Conservation (phyloP, 2,888 invertebrate genomes). For the Tanytarsus gracilentus region DNA sequence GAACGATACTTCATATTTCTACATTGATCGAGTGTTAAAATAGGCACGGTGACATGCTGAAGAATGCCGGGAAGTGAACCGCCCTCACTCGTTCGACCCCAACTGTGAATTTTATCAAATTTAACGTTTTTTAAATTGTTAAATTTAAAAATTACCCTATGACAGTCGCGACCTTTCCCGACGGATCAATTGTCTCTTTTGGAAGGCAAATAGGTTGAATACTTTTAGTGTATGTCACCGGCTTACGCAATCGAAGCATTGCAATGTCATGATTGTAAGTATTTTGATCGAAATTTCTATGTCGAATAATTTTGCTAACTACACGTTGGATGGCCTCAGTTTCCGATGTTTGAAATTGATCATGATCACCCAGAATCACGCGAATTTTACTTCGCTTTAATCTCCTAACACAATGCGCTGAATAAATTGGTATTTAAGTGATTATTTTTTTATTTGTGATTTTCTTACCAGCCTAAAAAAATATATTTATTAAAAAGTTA, state of each 20-base stretch:
- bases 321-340: conserved; percentile 73
- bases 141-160: neutral
- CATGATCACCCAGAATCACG: conserved; percentile 74
- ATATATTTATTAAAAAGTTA: neutral
- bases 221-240: conserved; percentile 58
- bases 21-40: conserved; percentile 68
- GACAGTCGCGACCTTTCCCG: conserved; percentile 45
- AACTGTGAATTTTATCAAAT: conserved; percentile 69
- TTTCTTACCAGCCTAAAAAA: neutral
- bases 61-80: conserved; percentile 69
- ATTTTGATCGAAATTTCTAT: conserved; percentile 74
- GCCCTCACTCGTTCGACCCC: conserved; percentile 77
- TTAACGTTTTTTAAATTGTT: neutral
- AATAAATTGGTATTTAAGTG: conserved; percentile 30
- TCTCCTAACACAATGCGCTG: conserved; percentile 17
- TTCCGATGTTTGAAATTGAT: conserved; percentile 69
- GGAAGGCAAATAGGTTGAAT: conserved; percentile 67
- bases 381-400: conserved; percentile 71
- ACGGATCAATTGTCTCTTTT: conserved; percentile 43
- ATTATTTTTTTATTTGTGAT: neutral
- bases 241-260: conserved; percentile 63
- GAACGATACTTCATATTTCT: conserved; percentile 76
- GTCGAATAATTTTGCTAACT: conserved; percentile 66
- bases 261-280: conserved; percentile 84
- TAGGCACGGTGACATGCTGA: conserved; percentile 77